phyloP scores from a whole-genome alignment of 2,113 vertebrate genomes.

The Macquaria ambigua region DNA sequence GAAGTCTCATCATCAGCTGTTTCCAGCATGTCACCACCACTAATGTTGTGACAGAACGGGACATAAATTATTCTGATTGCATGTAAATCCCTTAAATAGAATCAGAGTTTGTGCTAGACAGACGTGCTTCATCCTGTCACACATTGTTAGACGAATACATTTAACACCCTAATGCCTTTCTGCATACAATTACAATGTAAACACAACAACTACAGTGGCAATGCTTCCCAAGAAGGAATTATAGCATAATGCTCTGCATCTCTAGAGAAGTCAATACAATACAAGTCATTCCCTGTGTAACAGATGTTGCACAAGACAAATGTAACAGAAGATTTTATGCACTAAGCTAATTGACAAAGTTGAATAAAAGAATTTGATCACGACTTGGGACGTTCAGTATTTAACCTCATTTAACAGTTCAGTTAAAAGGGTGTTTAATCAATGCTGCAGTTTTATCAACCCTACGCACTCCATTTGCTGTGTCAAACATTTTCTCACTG shows the following conservation, averaged over 20 bases:
- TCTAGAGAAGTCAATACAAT: constrained; percentile 22
- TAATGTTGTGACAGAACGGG: constrained; percentile 58
- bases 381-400: constrained; percentile 23
- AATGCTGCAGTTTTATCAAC: constrained; percentile 44
- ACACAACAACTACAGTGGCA: constrained; percentile 15
- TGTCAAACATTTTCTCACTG: constrained; percentile 45
- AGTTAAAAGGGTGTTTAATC: constrained; percentile 61
- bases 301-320: background rate
- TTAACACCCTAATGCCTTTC: constrained; percentile 58
- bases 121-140: constrained; percentile 65
- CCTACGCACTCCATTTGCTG: constrained; percentile 22
- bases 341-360: background rate
- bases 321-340: constrained; percentile 1
- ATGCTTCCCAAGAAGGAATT: constrained; percentile 29
- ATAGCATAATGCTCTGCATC: constrained; percentile 21
- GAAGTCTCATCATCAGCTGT: constrained; percentile 55
- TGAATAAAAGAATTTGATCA: constrained; percentile 1
- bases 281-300: background rate
- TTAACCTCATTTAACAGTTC: constrained; percentile 41
- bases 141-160: constrained; percentile 56
- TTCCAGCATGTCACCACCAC: constrained; percentile 46
- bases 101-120: constrained; percentile 46
- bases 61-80: constrained; percentile 71
- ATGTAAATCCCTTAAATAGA: constrained; percentile 72
- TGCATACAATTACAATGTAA: constrained; percentile 46